These are phyloP conservation scores for Callocephalon fimbriatum DNA, from an alignment of 2,113 vertebrate genomes.

Conservation along the genomic window DNA sequence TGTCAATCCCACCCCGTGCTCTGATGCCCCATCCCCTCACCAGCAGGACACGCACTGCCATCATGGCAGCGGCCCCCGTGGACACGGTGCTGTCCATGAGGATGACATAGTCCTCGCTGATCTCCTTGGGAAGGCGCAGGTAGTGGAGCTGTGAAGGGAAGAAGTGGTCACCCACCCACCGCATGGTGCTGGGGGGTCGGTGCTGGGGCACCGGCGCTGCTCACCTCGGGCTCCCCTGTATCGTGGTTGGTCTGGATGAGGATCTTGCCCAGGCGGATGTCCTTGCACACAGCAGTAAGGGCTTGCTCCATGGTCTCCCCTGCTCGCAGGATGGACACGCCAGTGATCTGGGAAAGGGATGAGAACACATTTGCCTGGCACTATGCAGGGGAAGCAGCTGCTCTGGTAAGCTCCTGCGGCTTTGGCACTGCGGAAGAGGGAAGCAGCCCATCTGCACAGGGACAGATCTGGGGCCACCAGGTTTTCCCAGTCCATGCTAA, in stretches of 20 bases:
- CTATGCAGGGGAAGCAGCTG: neutral
- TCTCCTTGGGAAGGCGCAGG: slow-evolving; percentile 89
- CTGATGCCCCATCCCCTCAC: neutral
- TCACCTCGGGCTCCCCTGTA: slow-evolving; percentile 87
- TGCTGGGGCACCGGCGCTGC: rapidly evolving
- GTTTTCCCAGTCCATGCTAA: rapidly evolving
- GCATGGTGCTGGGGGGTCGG: rapidly evolving
- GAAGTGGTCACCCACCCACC: rapidly evolving
- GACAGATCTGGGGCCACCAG: rapidly evolving
- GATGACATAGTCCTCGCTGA: slow-evolving; percentile 91
- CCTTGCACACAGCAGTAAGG: slow-evolving; percentile 89
- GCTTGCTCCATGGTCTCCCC: slow-evolving; percentile 95
- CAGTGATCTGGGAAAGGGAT: slow-evolving; percentile 80
- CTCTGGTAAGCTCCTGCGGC: neutral
- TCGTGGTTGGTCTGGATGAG: slow-evolving; percentile 93
- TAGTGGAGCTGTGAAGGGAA: slow-evolving; percentile 84
- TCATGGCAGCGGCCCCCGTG: slow-evolving; percentile 89
- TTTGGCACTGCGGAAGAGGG: rapidly evolving
- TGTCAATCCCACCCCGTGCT: rapidly evolving
- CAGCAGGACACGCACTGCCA: slow-evolving; percentile 88
- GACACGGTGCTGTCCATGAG: slow-evolving; percentile 95
- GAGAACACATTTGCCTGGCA: rapidly evolving
- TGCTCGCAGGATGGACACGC: slow-evolving; percentile 88
- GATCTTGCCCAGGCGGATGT: slow-evolving; percentile 92
- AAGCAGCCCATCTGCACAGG: neutral